phyloP scores from a whole-genome alignment of 2,888 invertebrate genomes.

The Barypeithes pellucidus region DNA sequence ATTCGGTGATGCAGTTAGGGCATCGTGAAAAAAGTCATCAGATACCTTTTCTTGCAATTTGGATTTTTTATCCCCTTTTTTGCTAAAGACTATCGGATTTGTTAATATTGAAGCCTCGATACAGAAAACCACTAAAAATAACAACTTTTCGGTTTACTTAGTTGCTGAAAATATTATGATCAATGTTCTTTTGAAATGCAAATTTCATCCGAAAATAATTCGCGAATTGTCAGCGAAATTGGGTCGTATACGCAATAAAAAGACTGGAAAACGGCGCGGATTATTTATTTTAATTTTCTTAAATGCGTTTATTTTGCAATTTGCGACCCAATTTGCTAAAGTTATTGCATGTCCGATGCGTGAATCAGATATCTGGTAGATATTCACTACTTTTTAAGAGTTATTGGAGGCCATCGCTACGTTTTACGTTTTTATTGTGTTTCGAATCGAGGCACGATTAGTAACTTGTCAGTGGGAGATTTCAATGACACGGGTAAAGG shows the following conservation, averaged over 20 bases:
- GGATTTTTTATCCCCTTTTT: too few species aligned
- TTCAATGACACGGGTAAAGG: neutral
- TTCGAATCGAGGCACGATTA: neutral
- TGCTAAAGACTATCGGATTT: too few species aligned
- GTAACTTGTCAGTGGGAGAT: neutral
- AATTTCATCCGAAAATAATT: conserved; percentile 22
- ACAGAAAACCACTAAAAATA: conserved; percentile 24
- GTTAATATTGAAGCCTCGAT: too few species aligned
- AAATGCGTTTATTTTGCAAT: conserved; percentile 52
- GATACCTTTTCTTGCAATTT: too few species aligned
- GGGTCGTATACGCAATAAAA: conserved; percentile 51
- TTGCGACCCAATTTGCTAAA: conserved; percentile 46
- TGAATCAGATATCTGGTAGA: conserved; percentile 20
- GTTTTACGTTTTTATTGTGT: neutral
- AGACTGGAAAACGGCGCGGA: conserved; percentile 34
- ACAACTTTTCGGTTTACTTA: conserved; percentile 27
- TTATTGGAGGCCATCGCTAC: conserved; percentile 1
- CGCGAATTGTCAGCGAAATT: conserved; percentile 42
- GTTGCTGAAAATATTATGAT: conserved; percentile 29
- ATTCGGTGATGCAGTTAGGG: too few species aligned
- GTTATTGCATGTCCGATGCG: conserved; percentile 31
- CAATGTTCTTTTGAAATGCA: conserved; percentile 38
- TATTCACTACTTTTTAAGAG: conserved; percentile 7
- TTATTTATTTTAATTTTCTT: conserved; percentile 52
- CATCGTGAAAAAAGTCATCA: too few species aligned